Conservation (phyloP, 2,797 vertebrate genomes). For the Chelonia mydas region DNA sequence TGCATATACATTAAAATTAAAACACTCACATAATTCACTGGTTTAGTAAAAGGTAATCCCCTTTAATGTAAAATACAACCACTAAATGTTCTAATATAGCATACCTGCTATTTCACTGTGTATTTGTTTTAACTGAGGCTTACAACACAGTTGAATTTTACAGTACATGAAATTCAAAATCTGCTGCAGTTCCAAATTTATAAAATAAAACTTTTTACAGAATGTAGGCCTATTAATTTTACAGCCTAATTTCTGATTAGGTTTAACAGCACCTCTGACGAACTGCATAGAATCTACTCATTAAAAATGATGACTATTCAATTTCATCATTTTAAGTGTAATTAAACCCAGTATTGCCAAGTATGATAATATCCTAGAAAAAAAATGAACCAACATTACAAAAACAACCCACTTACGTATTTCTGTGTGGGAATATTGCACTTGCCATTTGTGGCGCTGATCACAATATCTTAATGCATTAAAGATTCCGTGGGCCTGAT, state of each 20-base stretch:
- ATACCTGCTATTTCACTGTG: neutral
- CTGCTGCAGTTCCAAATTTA: slow-evolving; percentile 61
- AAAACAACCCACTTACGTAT: neutral
- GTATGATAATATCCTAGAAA: slow-evolving; percentile 63
- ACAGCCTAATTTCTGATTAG: slow-evolving; percentile 79
- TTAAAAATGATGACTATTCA: slow-evolving; percentile 77
- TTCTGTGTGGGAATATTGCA: neutral
- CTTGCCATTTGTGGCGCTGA: neutral
- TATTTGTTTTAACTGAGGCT: slow-evolving; percentile 65
- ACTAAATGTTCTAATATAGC: neutral
- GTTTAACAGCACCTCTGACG: slow-evolving; percentile 75
- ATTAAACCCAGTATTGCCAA: slow-evolving; percentile 79
- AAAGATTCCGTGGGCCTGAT: neutral
- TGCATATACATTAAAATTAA: slow-evolving; percentile 16
- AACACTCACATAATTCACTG: neutral
- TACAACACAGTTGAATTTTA: slow-evolving; percentile 16
- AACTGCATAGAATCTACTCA: slow-evolving; percentile 67
- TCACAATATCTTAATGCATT: neutral
- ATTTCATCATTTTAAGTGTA: slow-evolving; percentile 81
- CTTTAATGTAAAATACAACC: slow-evolving; percentile 18
- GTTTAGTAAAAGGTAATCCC: slow-evolving; percentile 21
- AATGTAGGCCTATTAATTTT: slow-evolving; percentile 79
- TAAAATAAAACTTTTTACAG: slow-evolving; percentile 50
- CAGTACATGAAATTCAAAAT: slow-evolving; percentile 20
- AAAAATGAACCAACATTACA: slow-evolving; percentile 12